Conservation (phyloP, 2,888 invertebrate genomes). For the Gari tellinella region DNA sequence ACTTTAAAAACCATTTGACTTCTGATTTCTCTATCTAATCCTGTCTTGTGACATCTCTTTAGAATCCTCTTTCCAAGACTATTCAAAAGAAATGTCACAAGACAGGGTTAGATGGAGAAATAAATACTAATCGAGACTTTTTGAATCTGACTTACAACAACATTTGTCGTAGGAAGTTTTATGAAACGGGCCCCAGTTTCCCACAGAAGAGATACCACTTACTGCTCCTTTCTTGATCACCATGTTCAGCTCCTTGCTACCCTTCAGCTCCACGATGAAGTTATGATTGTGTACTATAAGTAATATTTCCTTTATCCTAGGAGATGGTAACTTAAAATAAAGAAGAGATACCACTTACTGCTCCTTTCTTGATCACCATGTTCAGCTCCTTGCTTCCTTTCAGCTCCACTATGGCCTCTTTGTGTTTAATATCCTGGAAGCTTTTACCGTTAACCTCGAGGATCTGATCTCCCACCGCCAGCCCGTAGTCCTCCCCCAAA, state of each 20-base stretch:
- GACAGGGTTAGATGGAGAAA: too few species aligned
- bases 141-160: too few species aligned
- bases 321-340: too few species aligned
- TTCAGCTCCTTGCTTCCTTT: conserved; percentile 91
- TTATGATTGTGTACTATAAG: neutral
- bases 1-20: too few species aligned
- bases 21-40: too few species aligned
- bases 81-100: too few species aligned
- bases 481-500: conserved; percentile 93
- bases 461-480: conserved; percentile 96
- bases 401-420: conserved; percentile 93
- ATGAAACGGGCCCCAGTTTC: too few species aligned
- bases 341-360: conserved; percentile 86
- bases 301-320: neutral
- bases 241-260: conserved; percentile 90
- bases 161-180: too few species aligned
- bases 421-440: conserved; percentile 90
- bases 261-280: conserved; percentile 91
- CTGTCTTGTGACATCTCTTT: too few species aligned
- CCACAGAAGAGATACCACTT: conserved; percentile 81
- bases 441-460: conserved; percentile 92
- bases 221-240: conserved; percentile 92
- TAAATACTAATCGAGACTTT: too few species aligned
- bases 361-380: conserved; percentile 91
- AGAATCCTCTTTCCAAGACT: too few species aligned